phyloP scores from a whole-genome alignment of 2,888 invertebrate genomes.

The Dione juno region DNA sequence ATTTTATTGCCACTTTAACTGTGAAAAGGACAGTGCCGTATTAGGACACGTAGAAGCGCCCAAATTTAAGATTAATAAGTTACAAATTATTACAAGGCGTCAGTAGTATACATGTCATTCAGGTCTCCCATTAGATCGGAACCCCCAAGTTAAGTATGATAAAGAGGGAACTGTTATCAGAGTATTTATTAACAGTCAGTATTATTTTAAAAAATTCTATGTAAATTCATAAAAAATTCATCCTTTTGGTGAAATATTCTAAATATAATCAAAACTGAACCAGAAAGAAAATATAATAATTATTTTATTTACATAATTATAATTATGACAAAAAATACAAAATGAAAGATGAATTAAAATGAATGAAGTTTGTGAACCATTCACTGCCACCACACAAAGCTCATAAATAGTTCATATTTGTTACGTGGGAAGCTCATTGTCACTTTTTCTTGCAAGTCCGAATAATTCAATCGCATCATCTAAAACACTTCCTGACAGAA shows the following conservation, averaged over 20 bases:
- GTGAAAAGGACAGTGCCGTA: too few relatives aligned
- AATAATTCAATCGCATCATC: slow-evolving; percentile 68
- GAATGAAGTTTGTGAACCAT: slow-evolving; percentile 17
- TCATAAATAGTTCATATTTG: slow-evolving; percentile 34
- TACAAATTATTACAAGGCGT: too few relatives aligned
- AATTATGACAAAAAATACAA: neutral
- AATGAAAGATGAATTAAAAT: slow-evolving; percentile 15
- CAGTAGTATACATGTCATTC: too few relatives aligned
- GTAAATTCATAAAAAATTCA: too few relatives aligned
- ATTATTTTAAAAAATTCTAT: neutral
- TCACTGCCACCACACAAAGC: slow-evolving; percentile 40
- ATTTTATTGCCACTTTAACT: too few relatives aligned
- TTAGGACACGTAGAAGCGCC: too few relatives aligned
- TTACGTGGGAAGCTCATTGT: slow-evolving; percentile 69
- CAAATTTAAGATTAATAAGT: too few relatives aligned
- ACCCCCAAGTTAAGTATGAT: too few relatives aligned
- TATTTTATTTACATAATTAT: neutral
- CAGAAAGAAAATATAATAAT: neutral
- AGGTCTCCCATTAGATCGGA: too few relatives aligned
- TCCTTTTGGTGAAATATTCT: too few relatives aligned
- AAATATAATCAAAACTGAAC: too few relatives aligned
- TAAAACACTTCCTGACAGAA: slow-evolving; percentile 72
- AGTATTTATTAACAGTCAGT: neutral
- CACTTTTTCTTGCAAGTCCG: slow-evolving; percentile 62
- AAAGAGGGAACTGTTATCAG: neutral